Percentiles rank a stretch among this genome's conserved stretches.
Evolutionary conservation across 2,113 vertebrate species (phyloP).

Genomic region (Paratilapia polleni): DNA sequence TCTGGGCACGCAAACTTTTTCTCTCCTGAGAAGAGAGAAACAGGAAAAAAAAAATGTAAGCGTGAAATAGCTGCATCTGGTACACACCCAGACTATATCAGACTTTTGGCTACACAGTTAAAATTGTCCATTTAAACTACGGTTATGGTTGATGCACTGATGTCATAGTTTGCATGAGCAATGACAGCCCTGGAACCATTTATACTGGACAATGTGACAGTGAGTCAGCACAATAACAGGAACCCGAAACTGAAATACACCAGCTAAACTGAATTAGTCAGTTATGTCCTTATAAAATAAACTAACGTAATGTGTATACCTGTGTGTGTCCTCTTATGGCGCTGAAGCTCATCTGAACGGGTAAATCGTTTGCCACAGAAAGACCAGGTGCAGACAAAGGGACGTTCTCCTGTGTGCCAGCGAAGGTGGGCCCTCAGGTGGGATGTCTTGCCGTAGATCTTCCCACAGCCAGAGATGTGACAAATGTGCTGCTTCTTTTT

Average conservation of each 20-base stretch:
- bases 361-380: constrained; percentile 97
- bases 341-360: constrained; percentile 93
- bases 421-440: constrained; percentile 93
- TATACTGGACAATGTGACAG: not conserved
- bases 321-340: constrained; percentile 96
- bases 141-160: fast-evolving
- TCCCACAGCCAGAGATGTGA: constrained; percentile 92
- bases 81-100: not conserved
- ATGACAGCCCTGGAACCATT: not conserved
- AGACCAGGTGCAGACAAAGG: constrained; percentile 92
- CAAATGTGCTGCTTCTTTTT: constrained; percentile 99
- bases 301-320: constrained; percentile 72
- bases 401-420: constrained; percentile 96
- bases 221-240: not conserved
- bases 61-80: not conserved
- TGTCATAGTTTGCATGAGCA: not conserved
- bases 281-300: not conserved
- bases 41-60: not conserved
- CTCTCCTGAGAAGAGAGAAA: constrained; percentile 81
- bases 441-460: constrained; percentile 96
- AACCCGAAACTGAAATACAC: not conserved
- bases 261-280: not conserved
- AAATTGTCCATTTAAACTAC: not conserved
- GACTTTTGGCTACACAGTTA: not conserved
- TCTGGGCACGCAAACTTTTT: constrained; percentile 92